These are phyloP conservation scores for Synanthedon vespiformis DNA, from an alignment of 2,888 invertebrate species.

Conservation along the genomic window DNA sequence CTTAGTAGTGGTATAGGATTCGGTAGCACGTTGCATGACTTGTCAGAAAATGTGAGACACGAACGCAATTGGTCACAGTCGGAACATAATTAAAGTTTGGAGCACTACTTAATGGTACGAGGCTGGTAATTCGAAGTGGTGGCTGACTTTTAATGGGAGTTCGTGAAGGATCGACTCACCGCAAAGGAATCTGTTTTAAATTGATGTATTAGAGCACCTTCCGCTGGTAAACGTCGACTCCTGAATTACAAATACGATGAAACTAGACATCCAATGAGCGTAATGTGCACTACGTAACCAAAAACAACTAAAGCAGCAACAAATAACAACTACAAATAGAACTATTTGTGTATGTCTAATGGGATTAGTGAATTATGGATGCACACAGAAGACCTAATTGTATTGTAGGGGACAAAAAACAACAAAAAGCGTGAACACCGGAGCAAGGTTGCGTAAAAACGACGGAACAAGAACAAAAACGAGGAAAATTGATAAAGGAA, in stretches of 20 bases:
- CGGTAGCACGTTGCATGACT: constrained; percentile 70
- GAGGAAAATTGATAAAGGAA: constrained; percentile 9
- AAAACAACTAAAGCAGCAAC: constrained; percentile 2
- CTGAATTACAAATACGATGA: constrained; percentile 2
- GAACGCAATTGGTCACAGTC: constrained; percentile 70
- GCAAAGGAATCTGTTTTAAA: constrained; percentile 55
- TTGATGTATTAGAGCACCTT: constrained; percentile 25
- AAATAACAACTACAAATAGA: constrained; percentile 14
- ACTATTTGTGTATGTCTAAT: constrained; percentile 18
- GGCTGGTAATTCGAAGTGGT: constrained; percentile 61
- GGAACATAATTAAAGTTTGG: constrained; percentile 70
- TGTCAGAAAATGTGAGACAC: constrained; percentile 63
- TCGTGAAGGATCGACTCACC: constrained; percentile 56
- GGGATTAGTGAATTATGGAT: constrained; percentile 20
- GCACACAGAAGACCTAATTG: constrained; percentile 17
- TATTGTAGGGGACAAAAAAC: constrained; percentile 16
- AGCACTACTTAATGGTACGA: constrained; percentile 66
- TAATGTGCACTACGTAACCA: neutral
- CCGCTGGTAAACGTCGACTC: constrained; percentile 4
- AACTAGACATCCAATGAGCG: neutral
- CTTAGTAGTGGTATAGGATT: constrained; percentile 38
- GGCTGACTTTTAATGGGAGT: constrained; percentile 64
- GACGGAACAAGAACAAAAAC: constrained; percentile 10
- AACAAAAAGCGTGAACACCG: constrained; percentile 11
- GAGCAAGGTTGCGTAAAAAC: constrained; percentile 12